Percentiles rank a stretch among this genome's conserved stretches.
Conservation (phyloP, 1,140 invertebrate genomes). For the Paramacrobiotus metropolitanus region DNA sequence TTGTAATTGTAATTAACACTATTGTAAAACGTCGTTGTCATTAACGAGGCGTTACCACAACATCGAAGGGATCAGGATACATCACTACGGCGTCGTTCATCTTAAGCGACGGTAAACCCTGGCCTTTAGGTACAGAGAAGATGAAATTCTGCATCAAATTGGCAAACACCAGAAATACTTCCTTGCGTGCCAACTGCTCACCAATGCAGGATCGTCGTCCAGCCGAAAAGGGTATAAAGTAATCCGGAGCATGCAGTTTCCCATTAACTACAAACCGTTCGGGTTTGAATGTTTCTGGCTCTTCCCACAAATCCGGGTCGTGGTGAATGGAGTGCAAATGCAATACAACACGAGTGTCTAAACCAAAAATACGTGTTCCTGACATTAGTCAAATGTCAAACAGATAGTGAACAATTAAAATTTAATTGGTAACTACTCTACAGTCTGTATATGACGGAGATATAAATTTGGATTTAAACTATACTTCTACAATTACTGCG, state of each 20-base stretch:
- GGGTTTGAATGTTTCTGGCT: conserved; percentile 17
- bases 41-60: conserved; percentile 4
- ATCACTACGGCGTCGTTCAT: background rate
- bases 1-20: too few species aligned
- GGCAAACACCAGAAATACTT: conserved; percentile 13
- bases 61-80: background rate
- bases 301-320: conserved; percentile 15
- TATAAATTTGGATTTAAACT: too few species aligned
- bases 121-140: conserved; percentile 5
- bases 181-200: conserved; percentile 11
- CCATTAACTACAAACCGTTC: conserved; percentile 16
- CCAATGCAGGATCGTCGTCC: conserved; percentile 12
- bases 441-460: too few species aligned
- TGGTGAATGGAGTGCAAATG: conserved; percentile 19
- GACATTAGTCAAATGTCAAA: too few species aligned
- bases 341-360: conserved; percentile 17
- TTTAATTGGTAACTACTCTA: too few species aligned
- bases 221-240: background rate
- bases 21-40: too few species aligned
- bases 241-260: background rate
- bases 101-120: background rate
- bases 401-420: too few species aligned
- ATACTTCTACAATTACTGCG: too few species aligned
- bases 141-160: conserved; percentile 13
- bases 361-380: too few species aligned